phyloP scores from a whole-genome alignment of 2,888 invertebrate genomes.

The Epirrita christyi region DNA sequence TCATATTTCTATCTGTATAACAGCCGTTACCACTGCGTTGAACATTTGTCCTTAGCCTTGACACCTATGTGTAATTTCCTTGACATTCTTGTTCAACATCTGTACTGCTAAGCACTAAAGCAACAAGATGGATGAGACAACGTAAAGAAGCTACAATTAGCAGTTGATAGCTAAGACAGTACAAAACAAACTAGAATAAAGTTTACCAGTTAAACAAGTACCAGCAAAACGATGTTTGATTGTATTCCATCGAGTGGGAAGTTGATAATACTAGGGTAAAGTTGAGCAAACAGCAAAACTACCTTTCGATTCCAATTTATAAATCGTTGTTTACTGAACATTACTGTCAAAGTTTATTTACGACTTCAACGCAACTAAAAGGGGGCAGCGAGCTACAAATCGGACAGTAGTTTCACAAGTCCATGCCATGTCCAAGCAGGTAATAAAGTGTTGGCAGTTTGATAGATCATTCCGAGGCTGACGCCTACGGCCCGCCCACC shows the following conservation, averaged over 20 bases:
- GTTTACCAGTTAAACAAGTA: no score
- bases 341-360: slow-evolving; percentile 29
- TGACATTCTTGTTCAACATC: no score
- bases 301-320: not conserved
- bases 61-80: no score
- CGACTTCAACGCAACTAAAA: slow-evolving; percentile 6
- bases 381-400: slow-evolving; percentile 14
- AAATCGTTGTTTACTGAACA: slow-evolving; percentile 8
- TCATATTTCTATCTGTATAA: not conserved
- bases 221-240: no score
- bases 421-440: slow-evolving; percentile 11
- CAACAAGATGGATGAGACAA: no score
- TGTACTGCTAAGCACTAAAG: no score
- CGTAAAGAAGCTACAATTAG: no score
- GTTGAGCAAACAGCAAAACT: no score
- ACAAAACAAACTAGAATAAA: no score
- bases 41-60: not conserved
- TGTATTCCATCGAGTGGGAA: no score
- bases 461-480: slow-evolving; percentile 39
- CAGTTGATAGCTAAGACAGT: no score
- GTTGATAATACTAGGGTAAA: no score
- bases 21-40: not conserved
- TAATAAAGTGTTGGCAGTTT: slow-evolving; percentile 35
- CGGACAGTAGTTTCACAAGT: slow-evolving; percentile 27
- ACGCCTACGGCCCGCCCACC: slow-evolving; percentile 41